These are phyloP conservation scores for Panagrolaimus sp. DNA, from an alignment of 1,140 invertebrate species.

Conservation along the genomic window DNA sequence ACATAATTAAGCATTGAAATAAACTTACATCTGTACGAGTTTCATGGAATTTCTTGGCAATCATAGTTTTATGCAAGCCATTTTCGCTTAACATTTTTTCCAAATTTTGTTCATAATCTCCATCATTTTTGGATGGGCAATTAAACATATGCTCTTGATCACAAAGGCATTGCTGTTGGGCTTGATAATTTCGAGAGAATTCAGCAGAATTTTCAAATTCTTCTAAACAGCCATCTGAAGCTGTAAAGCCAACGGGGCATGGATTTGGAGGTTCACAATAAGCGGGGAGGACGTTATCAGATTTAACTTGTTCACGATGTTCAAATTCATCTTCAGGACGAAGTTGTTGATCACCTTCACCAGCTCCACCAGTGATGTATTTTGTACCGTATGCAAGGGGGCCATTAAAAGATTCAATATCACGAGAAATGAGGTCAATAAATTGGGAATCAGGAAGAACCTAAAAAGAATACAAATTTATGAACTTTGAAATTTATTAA, in stretches of 20 bases:
- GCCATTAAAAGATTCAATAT: conserved; percentile 45
- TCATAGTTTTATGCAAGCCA: conserved; percentile 67
- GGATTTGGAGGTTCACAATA: conserved; percentile 99
- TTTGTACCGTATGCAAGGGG: conserved; percentile 54
- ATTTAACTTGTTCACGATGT: conserved; percentile 71
- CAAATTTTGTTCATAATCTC: conserved; percentile 60
- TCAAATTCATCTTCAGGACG: conserved; percentile 66
- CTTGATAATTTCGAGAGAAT: conserved; percentile 88
- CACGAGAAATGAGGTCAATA: conserved; percentile 56
- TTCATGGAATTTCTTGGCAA: conserved; percentile 74
- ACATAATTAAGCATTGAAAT: not conserved
- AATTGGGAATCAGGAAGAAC: conserved; percentile 50
- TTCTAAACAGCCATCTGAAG: conserved; percentile 78
- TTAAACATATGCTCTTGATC: conserved; percentile 97
- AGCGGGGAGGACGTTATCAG: conserved; percentile 82
- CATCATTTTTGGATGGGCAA: conserved; percentile 49
- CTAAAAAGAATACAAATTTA: conserved; percentile 26
- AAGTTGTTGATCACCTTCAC: conserved; percentile 71
- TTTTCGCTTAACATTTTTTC: conserved; percentile 60
- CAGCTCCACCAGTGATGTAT: conserved; percentile 65
- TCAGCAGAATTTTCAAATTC: conserved; percentile 90
- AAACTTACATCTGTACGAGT: conserved; percentile 63
- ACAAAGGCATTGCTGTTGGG: conserved; percentile 88
- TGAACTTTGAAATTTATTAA: no score
- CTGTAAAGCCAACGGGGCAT: conserved; percentile 70